Evolutionary conservation across 2,888 invertebrate genomes (phyloP), one percentile per base, ranked within the genome.

Genomic region (Cheiracanthium punctorium): DNA sequence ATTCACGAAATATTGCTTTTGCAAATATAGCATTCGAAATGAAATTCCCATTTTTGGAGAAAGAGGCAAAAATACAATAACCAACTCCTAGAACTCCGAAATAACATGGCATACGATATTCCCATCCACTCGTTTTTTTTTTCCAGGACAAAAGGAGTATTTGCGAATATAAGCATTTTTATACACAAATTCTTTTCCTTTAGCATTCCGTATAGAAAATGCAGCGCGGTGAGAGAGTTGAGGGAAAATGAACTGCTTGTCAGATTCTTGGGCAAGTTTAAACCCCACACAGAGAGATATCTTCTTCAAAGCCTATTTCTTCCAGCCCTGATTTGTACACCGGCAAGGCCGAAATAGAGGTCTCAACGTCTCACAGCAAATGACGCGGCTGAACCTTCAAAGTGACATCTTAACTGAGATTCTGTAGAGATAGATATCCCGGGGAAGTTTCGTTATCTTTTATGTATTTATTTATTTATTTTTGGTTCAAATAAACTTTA

Each of bases 331-430:
- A 82, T 82, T 82, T 82, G 75, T 76, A 77, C 82, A n/a, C 24
- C 82, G 72, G 58, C 32, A 71, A 64, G 41, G 71, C 79, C 79
- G 29, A 69, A 79, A 80, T 69, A 69, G 73, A 79, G 79, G 79
- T 73, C 73, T 79, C 84, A 85, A 85, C 79, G 69, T 85, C 58
- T 85, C 84, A 85, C 37, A 70, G 58, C 77, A 79, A 85, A 85
- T 80, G 84, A 85, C 74, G 84, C 84, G 64, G 37, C 28, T 30
- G 52, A 29, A 58, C 58, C 73, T 76, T 74, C 84, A 58, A 85
- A 64, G 37, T 79, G 84, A 85, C 84, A 85, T 67, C 73, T 73
- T 74, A 58, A 58, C 24, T 24, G 58, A 58, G 58, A 58, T 24
- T 58, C 5, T 24, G 58, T 24, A 58, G 5, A 58, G 58, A 58